Evolutionary conservation across 2,888 invertebrate species (phyloP), one percentile per base, ranked within the genome.

Genomic region (Chaitophorus viminalis): DNA sequence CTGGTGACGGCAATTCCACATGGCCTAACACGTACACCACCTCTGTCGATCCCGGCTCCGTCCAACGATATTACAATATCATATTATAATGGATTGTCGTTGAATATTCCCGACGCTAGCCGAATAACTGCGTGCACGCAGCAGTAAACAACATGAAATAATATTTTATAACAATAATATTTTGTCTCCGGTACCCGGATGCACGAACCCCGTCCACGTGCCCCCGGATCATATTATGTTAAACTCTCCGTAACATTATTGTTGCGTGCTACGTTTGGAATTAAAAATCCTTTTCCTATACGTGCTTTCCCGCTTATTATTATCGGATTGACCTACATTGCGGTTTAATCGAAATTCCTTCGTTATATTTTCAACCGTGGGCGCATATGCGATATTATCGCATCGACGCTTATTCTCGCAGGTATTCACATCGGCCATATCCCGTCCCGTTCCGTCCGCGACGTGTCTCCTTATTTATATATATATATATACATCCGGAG

Each of bases 301-400:
- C 52, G 9, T 36, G 33, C 74, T 74, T 39, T 60, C 36, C 25
- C 3, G 29, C 31, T 29, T 17, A 54, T 39, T 17, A n/a, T 39
- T 8, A 39, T 65, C 65, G 60, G 33, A 68, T 11, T 65, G 25
- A 75, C 39, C 46, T 74, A 31, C 29, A 18, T 60, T 75, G n/a
- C n/a, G 75, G 29, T 83, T 83, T 60, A 83, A 60, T 75, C 60
- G 54, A 65, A 83, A 75, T 83, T 83, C 83, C 74, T 74, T 36
- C 72, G 14, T 54, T 54, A 36, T 82, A n/a, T n/a, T n/a, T 60
- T 6, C 54, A 31, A 8, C 18, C 52, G 3, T 70, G 17, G 18
- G 39, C 33, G 65, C 36, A 39, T 18, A 39, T 18, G 25, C 46
- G 9, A n/a, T 68, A 68, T 68, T 68, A 68, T 29, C 6, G 8